Evolutionary conservation across 1,140 invertebrate species (phyloP).

Genomic region (Amphibalanus amphitrite): DNA sequence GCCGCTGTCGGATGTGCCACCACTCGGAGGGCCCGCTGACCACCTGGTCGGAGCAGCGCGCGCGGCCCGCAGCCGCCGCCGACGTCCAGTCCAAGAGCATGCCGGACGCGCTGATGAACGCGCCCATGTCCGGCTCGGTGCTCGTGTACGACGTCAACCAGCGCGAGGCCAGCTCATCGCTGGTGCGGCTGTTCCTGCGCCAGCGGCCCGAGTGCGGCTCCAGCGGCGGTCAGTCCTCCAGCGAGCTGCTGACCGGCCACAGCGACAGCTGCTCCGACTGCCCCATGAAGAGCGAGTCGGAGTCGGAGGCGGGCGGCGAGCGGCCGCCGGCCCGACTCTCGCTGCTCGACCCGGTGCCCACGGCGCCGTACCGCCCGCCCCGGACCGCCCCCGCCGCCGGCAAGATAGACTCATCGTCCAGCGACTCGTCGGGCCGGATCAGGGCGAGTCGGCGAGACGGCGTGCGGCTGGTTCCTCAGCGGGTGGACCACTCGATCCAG

Average conservation of each 20-base stretch:
- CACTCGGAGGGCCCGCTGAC: conserved; percentile 19
- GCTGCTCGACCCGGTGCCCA: background rate
- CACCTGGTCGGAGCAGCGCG: conserved; percentile 16
- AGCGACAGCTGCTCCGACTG: conserved; percentile 20
- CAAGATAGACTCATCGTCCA: conserved; percentile 15
- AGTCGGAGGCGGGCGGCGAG: conserved; percentile 18
- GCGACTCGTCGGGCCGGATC: conserved; percentile 13
- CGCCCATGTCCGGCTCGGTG: conserved; percentile 25
- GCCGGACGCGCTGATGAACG: conserved; percentile 33
- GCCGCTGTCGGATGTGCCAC: conserved; percentile 15
- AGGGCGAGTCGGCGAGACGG: conserved; percentile 3
- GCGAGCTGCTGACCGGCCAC: conserved; percentile 18
- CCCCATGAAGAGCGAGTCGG: conserved; percentile 20
- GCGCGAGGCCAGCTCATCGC: conserved; percentile 40
- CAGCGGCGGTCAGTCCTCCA: conserved; percentile 11
- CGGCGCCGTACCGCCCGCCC: conserved; percentile 12
- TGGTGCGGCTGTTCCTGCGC: conserved; percentile 77
- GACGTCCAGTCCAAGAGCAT: conserved; percentile 47
- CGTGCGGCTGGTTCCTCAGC: too few species aligned
- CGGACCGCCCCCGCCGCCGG: conserved; percentile 13
- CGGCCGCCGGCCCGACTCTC: background rate
- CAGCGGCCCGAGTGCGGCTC: conserved; percentile 35
- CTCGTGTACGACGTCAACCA: conserved; percentile 32
- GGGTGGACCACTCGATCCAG: background rate
- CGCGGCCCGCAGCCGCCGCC: background rate